Evolutionary conservation across 2,888 invertebrate species (phyloP).

Genomic region (Oxytorus armatus): DNA sequence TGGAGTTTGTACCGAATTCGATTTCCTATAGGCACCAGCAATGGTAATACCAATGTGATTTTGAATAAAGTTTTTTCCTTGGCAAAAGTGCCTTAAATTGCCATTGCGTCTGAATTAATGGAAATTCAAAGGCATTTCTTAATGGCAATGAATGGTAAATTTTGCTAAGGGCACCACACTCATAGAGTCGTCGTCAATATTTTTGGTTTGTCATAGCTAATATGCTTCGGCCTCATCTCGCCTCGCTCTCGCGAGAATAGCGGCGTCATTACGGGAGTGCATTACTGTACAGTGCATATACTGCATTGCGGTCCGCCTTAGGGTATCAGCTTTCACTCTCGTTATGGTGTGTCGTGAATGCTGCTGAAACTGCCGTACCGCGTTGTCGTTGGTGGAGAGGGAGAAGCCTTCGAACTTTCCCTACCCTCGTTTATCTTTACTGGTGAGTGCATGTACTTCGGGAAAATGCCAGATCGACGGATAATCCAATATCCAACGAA

Average conservation of each 20-base stretch:
- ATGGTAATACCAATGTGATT: too few species aligned
- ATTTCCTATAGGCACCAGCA: too few species aligned
- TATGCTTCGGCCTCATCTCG: conserved; percentile 24
- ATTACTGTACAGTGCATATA: conserved; percentile 26
- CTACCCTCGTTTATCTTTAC: conserved; percentile 41
- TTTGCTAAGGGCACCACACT: neutral
- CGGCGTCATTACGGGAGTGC: conserved; percentile 35
- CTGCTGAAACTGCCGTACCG: conserved; percentile 52
- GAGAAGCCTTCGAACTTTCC: conserved; percentile 47
- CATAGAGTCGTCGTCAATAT: neutral
- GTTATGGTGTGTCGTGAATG: conserved; percentile 32
- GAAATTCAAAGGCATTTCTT: too few species aligned
- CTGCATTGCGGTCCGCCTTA: conserved; percentile 58
- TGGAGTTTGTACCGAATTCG: too few species aligned
- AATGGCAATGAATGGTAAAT: neutral
- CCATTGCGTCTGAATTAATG: too few species aligned
- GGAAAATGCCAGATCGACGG: conserved; percentile 34
- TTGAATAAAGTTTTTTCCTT: too few species aligned
- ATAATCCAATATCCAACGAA: conserved; percentile 3
- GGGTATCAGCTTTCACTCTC: conserved; percentile 62
- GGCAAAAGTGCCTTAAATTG: too few species aligned
- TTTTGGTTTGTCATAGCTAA: conserved; percentile 18
- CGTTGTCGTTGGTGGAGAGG: conserved; percentile 49
- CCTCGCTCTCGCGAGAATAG: conserved; percentile 40
- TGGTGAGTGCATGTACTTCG: conserved; percentile 35